Percentiles rank a stretch among this genome's conserved stretches.
Evolutionary conservation across 2,888 invertebrate species (phyloP).

Genomic region (Ganaspis brasiliensis): DNA sequence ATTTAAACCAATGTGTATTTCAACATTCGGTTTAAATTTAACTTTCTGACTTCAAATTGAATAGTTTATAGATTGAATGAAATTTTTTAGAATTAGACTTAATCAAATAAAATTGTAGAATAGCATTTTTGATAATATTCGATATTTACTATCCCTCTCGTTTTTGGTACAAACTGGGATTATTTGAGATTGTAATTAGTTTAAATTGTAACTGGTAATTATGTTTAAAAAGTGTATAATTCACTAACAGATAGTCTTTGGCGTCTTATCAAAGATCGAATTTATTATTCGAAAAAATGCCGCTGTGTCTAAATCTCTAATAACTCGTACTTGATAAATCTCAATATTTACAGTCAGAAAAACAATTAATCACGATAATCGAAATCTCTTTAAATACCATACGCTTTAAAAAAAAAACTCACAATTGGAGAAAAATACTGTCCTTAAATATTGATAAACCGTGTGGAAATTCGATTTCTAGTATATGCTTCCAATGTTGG

Average conservation of each 20-base stretch:
- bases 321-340: neutral
- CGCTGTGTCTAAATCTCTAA: neutral
- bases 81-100: no score
- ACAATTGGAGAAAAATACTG: conserved; percentile 24
- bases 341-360: neutral
- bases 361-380: neutral
- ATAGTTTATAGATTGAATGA: no score
- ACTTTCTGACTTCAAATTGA: no score
- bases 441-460: conserved; percentile 1
- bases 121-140: no score
- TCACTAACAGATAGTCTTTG: neutral
- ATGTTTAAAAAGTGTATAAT: neutral
- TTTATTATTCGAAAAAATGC: neutral
- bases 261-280: no score
- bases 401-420: neutral
- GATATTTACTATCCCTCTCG: no score
- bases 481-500: no score
- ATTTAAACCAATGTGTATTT: neutral
- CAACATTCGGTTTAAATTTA: neutral
- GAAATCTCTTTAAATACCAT: neutral
- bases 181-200: no score
- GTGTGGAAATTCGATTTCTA: no score
- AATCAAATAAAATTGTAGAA: no score
- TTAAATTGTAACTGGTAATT: neutral
- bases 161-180: no score